Base-by-base conservation (phyloP, 2,113 vertebrate genomes). In the Hippoglossus stenolepis region DNA sequence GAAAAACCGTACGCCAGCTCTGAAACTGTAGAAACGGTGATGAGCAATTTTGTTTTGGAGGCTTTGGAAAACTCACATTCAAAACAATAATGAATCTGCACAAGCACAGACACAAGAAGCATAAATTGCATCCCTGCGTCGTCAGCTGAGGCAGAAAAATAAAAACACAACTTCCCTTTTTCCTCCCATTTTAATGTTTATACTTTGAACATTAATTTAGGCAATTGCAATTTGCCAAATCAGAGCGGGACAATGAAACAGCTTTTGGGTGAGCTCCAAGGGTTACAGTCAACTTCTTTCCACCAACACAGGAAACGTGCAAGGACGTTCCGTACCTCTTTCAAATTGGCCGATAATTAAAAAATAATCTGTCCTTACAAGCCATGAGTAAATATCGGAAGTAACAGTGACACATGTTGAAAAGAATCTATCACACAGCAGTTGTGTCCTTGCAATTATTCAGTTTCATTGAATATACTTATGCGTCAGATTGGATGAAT, bases 81-180 rank as follows among this genome's bases (percentile, higher is more conserved):
- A 71, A 83, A 86, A 61, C 43, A 66, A 77, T 70, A 72, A 77
- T 79, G 54, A 64, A 53, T 74, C 35, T 65, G 57, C 53, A 23
- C 24, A 82, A 65, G n/a, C 54, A 53, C 47, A 38, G 84, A 85
- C 28, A 62, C 54, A 79, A 40, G 24, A 65, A 68, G 17, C 56
- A 60, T 35, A 77, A 74, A 77, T 49, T 60, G 9, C 72, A 64
- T 70, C 51, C 26, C 60, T 51, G 21, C 43, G 15, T 70, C 8
- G 12, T 65, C 61, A 73, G 6, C 21, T 58, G 53, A 61, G 40
- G 38, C 49, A 38, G 31, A 31, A n/a, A 53, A 77, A 75, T 66
- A 62, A 66, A 31, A 73, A 60, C 45, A 70, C 38, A 85, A 59
- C 20, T 35, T 54, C 8, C 13, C 59, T 6, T 53, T 31, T 61